phyloP scores from a whole-genome alignment of 2,888 invertebrate genomes.

The Ptychoptera contaminata region DNA sequence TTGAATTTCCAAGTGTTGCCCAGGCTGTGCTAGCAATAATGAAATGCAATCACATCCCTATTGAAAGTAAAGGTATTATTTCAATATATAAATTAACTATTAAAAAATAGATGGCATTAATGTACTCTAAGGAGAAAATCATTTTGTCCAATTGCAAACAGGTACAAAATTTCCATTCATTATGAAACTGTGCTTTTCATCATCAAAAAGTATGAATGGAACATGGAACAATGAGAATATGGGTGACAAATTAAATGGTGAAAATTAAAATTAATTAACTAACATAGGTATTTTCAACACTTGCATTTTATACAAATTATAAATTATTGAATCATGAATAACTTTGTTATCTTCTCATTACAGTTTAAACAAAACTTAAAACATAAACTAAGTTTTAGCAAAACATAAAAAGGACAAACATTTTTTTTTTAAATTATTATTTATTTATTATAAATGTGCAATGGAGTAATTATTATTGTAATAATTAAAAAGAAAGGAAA shows the following conservation, averaged over 20 bases:
- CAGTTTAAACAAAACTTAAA: neutral
- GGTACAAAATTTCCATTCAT: constrained; percentile 97
- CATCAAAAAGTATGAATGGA: constrained; percentile 44
- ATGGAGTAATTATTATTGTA: no score
- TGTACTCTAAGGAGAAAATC: no score
- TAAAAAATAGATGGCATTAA: neutral
- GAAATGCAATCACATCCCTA: constrained; percentile 91
- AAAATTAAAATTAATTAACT: neutral
- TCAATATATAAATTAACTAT: constrained; percentile 2
- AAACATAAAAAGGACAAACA: neutral
- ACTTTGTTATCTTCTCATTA: neutral
- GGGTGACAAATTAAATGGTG: constrained; percentile 2
- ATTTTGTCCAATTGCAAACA: constrained; percentile 24
- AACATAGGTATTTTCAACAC: neutral
- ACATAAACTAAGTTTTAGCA: neutral
- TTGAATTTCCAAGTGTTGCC: constrained; percentile 85
- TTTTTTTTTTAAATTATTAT: neutral
- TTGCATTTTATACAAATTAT: neutral
- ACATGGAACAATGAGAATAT: constrained; percentile 34
- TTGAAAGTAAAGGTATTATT: constrained; percentile 79
- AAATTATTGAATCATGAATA: no score
- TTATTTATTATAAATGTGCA: neutral
- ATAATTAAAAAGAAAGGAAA: no score
- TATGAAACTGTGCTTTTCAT: constrained; percentile 96
- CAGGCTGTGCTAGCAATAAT: constrained; percentile 91